Percentiles rank a stretch among this genome's conserved stretches.
These are phyloP conservation scores for Apostichopus parvimensis DNA, from an alignment of 35 echinoderm and acorn worm species.

Conservation along the genomic window DNA sequence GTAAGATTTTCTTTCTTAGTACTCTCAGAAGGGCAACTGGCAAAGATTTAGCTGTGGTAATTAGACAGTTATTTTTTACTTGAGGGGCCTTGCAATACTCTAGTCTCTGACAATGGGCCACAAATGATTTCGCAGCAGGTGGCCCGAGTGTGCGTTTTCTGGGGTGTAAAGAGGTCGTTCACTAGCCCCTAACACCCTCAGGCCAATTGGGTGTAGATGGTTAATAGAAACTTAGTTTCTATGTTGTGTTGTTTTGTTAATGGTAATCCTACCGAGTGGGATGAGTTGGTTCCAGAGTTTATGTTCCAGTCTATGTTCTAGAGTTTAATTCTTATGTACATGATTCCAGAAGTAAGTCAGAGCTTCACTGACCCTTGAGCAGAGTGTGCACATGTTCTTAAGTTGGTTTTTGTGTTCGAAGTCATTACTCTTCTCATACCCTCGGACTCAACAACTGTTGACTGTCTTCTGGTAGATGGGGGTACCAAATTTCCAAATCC, in stretches of 20 bases:
- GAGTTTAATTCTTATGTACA: no score
- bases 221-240: background rate
- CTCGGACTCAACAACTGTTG: no score
- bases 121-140: background rate
- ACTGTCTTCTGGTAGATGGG: no score
- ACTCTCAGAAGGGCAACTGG: background rate
- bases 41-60: background rate
- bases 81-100: background rate
- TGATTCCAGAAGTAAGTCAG: no score
- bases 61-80: background rate
- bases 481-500: no score
- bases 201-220: slow-evolving; percentile 3
- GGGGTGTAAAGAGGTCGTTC: background rate
- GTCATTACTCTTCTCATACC: no score
- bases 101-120: slow-evolving; percentile 28
- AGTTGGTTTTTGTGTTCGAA: no score
- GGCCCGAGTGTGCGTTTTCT: background rate
- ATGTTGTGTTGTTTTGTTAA: slow-evolving; percentile 29
- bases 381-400: no score
- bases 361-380: no score
- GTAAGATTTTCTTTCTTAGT: background rate
- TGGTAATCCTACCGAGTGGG: background rate
- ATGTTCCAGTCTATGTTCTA: no score
- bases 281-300: background rate
- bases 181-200: slow-evolving; percentile 9